Conservation (phyloP, 2,888 invertebrate genomes). For the Sabellastarte sp. region DNA sequence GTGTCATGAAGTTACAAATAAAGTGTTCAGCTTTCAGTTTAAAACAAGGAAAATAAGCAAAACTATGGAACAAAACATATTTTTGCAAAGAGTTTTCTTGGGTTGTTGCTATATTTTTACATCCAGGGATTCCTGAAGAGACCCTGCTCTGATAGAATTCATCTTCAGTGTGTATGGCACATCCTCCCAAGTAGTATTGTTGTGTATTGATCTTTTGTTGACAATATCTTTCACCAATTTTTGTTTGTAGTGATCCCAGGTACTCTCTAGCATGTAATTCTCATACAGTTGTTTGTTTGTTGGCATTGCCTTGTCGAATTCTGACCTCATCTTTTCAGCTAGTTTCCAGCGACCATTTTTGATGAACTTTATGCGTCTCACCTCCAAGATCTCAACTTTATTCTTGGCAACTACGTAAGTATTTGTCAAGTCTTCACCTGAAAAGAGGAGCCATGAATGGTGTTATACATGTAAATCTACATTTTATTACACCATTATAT, state of each 20-base stretch:
- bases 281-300: constrained; percentile 27
- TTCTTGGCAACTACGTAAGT: constrained; percentile 35
- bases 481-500: too few species aligned
- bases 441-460: too few species aligned
- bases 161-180: constrained; percentile 28
- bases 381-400: constrained; percentile 31
- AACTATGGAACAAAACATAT: too few species aligned
- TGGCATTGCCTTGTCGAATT: constrained; percentile 29
- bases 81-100: too few species aligned
- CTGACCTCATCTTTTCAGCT: constrained; percentile 27
- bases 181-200: constrained; percentile 18
- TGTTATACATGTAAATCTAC: too few species aligned
- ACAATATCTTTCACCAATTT: constrained; percentile 30
- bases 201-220: constrained; percentile 11
- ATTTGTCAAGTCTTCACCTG: constrained; percentile 38
- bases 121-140: too few species aligned
- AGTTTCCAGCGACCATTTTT: constrained; percentile 22
- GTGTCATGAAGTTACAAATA: too few species aligned
- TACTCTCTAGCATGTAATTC: constrained; percentile 27
- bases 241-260: constrained; percentile 36
- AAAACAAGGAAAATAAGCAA: too few species aligned
- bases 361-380: constrained; percentile 34
- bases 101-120: too few species aligned
- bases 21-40: too few species aligned
- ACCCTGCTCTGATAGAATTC: too few species aligned